Evolutionary conservation across 2,113 vertebrate species (phyloP), one percentile per base, ranked within the genome.

Genomic region (Carassius gibelio): DNA sequence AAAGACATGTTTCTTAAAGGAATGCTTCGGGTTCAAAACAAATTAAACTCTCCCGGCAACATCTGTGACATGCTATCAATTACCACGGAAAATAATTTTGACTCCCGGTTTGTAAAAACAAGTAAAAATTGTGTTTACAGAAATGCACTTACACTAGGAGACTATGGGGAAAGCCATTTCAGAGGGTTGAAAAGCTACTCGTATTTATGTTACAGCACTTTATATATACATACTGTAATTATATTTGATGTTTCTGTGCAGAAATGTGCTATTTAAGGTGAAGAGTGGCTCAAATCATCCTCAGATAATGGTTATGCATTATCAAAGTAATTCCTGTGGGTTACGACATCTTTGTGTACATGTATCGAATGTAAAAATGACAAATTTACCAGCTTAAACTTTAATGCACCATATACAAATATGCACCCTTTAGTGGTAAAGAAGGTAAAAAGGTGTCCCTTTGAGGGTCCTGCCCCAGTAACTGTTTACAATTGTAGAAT

Each of bases 1-100:
- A 42, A 75, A 75, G 75, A 84, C 57, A 82, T 17, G 26, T 61
- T 55, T 30, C 57, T 50, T 72, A 76, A 55, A 80, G 77, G 57
- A 61, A 80, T 62, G 21, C 57, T 26, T 36, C 8, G 11, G 57
- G 77, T 62, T 80, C 55, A 80, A 57, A 80, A 80, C 77, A 80
- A 80, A 76, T 76, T 50, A 76, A 55, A 76, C 75, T 76, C 75
- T 34, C 23, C 50, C 23, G 26, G 75, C 75, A 52, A 30, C 48
- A 45, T 79, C 57, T 80, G 59, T 42, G 36, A 64, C 77, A 80
- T 1, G 36, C 34, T 80, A 61, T 80, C 34, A 62, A 8, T 80
- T 42, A 80, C 19, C 19, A 23, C 57, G 42, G 55, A 42, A 42
- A n/a, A 80, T 42, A 42, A 42, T 42, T 42, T 45, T 0, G 4